Evolutionary conservation across 2,113 vertebrate species (phyloP).

Genomic region (Dromas ardeola): DNA sequence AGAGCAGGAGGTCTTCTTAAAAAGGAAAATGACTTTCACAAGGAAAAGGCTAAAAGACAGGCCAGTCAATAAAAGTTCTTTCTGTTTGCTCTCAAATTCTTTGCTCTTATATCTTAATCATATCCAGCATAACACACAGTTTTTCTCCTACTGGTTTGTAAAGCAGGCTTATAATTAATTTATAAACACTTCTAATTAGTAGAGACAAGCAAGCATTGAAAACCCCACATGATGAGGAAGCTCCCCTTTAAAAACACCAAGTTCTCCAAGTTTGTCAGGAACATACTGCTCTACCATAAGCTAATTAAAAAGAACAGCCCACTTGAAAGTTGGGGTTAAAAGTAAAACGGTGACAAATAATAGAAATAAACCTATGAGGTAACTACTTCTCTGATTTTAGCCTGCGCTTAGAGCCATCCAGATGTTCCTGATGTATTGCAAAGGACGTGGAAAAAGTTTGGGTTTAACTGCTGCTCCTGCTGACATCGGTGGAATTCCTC

Average conservation of each 20-base stretch:
- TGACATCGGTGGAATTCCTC: rapidly evolving
- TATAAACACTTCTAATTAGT: constrained; percentile 47
- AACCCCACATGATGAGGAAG: neutral
- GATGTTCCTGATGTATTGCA: neutral
- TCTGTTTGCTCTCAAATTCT: neutral
- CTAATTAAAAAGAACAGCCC: neutral
- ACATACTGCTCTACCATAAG: neutral
- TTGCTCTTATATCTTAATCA: neutral
- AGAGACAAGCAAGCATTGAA: constrained; percentile 1
- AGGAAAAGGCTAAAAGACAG: neutral
- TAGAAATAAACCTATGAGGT: neutral
- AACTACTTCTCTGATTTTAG: neutral
- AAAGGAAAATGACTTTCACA: neutral
- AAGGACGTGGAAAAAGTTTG: neutral
- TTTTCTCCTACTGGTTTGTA: constrained; percentile 29
- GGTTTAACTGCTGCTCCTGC: neutral
- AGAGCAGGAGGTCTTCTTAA: neutral
- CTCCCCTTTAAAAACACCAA: neutral
- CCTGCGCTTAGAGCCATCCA: neutral
- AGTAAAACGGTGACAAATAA: neutral
- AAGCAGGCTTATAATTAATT: constrained; percentile 52
- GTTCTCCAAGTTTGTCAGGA: neutral
- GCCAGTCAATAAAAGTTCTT: neutral
- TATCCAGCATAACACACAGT: neutral
- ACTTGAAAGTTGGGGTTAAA: neutral